Evolutionary conservation across 2,113 vertebrate genomes (phyloP), one percentile per base, ranked within the genome.

Genomic region (Phocoena sinus): DNA sequence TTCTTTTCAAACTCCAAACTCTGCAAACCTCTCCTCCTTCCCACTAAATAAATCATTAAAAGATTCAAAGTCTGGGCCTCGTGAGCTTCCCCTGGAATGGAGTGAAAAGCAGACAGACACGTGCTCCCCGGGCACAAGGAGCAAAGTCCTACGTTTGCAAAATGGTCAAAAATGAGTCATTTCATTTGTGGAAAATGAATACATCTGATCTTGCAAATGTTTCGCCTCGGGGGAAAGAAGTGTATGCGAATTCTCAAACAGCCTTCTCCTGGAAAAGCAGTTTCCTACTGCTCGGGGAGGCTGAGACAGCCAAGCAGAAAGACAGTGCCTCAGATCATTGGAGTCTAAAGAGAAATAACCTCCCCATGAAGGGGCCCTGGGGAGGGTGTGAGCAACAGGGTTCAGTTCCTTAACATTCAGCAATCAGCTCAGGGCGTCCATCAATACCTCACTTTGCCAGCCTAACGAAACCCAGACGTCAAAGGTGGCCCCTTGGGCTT

Each of bases 131-230:
- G 71, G 62, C 94, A 91, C 93, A 91, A 74, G 74, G 36, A 84
- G 67, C 95, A 96, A 91, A 98, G 89, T 25, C 93, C 76, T 94
- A 18, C 14, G 5, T 73, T 62, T 87, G 97, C 94, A 97, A 93
- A 96, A 95, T 74, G 92, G 76, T 91, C 65, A 94, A 86, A 96
- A 88, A 89, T 74, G 93, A 98, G 84, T 96, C 85, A 89, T 79
- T 90, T 92, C 74, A 67, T 82, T 92, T 90, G 95, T 91, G 95
- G 81, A 53, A 94, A 96, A 95, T 82, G 96, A 93, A 96, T 76
- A 60, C 81, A 92, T 94, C 94, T 96, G 95, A 97, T 96, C 94
- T 80, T 84, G 96, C 89, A 94, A 95, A 96, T 88, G 92, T 84
- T 82, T 95, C 0, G 50, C 93, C 95, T 87, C 13, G 2, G 94